phyloP scores from a whole-genome alignment of 2,113 vertebrate genomes.

The Eira barbara region DNA sequence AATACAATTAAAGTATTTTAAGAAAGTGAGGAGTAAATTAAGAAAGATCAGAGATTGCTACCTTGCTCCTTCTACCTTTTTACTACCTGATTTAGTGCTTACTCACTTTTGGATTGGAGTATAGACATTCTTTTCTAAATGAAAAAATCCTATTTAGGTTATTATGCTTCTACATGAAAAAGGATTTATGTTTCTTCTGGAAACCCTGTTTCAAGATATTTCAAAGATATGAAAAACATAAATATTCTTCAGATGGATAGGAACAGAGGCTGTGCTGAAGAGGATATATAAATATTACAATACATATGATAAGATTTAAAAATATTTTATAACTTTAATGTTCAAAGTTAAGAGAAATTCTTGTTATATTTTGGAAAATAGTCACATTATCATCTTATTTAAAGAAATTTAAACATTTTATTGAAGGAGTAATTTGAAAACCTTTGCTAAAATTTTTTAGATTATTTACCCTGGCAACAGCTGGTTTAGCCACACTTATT shows the following conservation, averaged over 20 bases:
- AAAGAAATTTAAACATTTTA: background rate
- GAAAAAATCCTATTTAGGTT: background rate
- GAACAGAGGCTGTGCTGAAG: background rate
- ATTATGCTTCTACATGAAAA: background rate
- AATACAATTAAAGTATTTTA: background rate
- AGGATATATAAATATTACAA: background rate
- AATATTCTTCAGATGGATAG: background rate
- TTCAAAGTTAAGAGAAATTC: background rate
- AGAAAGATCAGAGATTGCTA: background rate
- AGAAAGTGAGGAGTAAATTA: background rate
- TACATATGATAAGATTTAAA: background rate
- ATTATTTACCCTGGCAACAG: background rate
- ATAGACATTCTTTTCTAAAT: background rate
- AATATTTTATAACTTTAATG: background rate
- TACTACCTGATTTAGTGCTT: background rate
- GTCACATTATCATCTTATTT: background rate
- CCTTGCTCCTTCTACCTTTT: background rate
- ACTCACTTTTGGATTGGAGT: background rate
- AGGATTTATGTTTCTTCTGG: background rate
- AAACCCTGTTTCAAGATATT: background rate
- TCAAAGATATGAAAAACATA: background rate
- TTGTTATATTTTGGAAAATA: background rate
- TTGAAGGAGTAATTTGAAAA: background rate
- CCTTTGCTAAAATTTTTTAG: background rate
- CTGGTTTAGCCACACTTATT: background rate